Evolutionary conservation across 2,797 vertebrate species (phyloP).

Genomic region (Gymnodraco acuticeps): DNA sequence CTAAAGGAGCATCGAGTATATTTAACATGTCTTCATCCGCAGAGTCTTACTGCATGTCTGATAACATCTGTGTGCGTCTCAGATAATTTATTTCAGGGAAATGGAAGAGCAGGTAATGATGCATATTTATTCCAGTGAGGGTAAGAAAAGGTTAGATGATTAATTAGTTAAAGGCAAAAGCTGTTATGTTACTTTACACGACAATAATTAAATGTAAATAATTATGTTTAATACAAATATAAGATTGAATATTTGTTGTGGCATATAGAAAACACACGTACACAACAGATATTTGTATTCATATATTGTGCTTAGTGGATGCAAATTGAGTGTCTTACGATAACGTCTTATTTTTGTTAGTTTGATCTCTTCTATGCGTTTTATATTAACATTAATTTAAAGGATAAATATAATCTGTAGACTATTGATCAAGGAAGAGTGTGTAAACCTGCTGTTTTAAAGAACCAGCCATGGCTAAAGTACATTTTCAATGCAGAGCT

Average conservation of each 20-base stretch:
- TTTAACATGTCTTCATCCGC: background rate
- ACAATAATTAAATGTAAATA: background rate
- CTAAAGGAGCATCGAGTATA: background rate
- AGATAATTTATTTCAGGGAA: background rate
- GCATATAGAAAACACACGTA: too few species aligned
- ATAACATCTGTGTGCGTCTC: background rate
- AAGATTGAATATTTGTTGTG: background rate
- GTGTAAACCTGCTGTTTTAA: background rate
- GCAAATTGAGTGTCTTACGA: background rate
- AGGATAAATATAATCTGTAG: background rate
- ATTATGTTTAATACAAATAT: background rate
- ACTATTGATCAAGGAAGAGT: background rate
- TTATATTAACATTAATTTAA: background rate
- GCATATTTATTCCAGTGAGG: background rate
- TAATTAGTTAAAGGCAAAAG: background rate
- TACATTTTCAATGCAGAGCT: background rate
- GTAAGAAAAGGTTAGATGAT: background rate
- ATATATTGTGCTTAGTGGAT: background rate
- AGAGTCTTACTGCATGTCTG: background rate
- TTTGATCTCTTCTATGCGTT: background rate
- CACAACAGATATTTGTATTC: background rate
- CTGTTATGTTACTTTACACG: background rate
- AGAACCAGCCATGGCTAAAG: background rate
- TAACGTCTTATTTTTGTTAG: background rate
- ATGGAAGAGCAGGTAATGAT: background rate